Evolutionary conservation across 2,888 invertebrate species (phyloP).

Genomic region (Lasioglossum malachurum): DNA sequence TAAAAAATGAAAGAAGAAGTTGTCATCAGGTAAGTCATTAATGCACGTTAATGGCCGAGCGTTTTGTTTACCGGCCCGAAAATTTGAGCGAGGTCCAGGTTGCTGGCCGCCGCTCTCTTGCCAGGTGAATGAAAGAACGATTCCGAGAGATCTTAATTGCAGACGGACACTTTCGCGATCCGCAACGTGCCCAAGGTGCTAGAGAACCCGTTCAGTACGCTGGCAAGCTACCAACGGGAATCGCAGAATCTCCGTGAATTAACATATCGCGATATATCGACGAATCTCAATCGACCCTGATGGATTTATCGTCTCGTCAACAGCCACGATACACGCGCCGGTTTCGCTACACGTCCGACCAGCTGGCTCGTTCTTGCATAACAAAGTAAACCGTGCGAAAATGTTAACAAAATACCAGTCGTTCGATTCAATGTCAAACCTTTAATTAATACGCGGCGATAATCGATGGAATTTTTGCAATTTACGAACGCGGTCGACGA

Average conservation of each 20-base stretch:
- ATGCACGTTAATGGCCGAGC: not conserved
- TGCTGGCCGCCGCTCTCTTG: constrained; percentile 8
- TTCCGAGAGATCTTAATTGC: constrained; percentile 43
- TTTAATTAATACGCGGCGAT: constrained; percentile 1
- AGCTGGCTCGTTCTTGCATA: constrained; percentile 12
- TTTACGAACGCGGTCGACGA: constrained; percentile 11
- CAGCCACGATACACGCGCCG: constrained; percentile 23
- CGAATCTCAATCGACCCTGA: constrained; percentile 51
- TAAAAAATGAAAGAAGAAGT: not conserved
- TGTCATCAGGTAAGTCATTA: not conserved
- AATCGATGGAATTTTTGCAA: constrained; percentile 17
- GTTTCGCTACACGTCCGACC: not conserved
- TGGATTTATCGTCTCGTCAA: constrained; percentile 45
- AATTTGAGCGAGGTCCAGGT: constrained; percentile 51
- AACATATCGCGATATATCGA: constrained; percentile 53
- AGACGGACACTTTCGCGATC: constrained; percentile 32
- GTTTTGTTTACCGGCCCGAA: not conserved
- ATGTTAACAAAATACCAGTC: constrained; percentile 8
- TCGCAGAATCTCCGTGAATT: constrained; percentile 43
- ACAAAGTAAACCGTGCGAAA: constrained; percentile 3
- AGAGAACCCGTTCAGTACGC: constrained; percentile 23
- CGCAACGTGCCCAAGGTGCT: constrained; percentile 7
- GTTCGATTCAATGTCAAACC: not conserved
- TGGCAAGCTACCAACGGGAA: constrained; percentile 59
- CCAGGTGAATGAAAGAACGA: constrained; percentile 48